phyloP scores from a whole-genome alignment of 2,113 vertebrate species.

The Hypanus sabinus region DNA sequence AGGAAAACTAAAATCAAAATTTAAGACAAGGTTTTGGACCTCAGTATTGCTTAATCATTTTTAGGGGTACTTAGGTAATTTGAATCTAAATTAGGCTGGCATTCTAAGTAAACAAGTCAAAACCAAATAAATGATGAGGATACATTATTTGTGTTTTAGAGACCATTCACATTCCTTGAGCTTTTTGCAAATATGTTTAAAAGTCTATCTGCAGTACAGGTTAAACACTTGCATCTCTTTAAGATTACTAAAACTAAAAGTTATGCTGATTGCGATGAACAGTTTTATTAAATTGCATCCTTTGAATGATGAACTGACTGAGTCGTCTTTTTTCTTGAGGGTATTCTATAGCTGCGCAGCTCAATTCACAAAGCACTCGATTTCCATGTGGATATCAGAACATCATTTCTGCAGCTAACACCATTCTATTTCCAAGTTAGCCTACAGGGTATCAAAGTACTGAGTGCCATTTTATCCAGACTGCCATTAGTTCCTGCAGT shows the following conservation, averaged over 20 bases:
- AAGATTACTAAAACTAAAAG: background rate
- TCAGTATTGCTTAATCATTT: background rate
- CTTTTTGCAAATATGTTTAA: background rate
- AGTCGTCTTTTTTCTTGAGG: background rate
- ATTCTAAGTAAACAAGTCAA: background rate
- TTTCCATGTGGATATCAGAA: background rate
- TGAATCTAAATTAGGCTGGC: background rate
- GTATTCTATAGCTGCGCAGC: background rate
- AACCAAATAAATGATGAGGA: background rate
- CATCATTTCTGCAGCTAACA: background rate
- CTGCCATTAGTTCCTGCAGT: background rate
- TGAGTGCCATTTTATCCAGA: background rate
- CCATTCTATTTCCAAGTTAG: background rate
- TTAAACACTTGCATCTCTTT: background rate
- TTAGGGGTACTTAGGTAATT: background rate
- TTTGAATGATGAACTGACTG: background rate
- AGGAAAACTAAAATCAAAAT: background rate
- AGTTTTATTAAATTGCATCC: background rate
- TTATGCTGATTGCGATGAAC: background rate
- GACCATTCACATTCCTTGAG: background rate
- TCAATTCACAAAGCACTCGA: background rate
- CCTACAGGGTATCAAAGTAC: background rate
- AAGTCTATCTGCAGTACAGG: background rate
- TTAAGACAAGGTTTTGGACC: background rate
- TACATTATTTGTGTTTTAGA: background rate